Conservation (phyloP, 2,888 invertebrate genomes). For the Synanthedon myopaeformis region DNA sequence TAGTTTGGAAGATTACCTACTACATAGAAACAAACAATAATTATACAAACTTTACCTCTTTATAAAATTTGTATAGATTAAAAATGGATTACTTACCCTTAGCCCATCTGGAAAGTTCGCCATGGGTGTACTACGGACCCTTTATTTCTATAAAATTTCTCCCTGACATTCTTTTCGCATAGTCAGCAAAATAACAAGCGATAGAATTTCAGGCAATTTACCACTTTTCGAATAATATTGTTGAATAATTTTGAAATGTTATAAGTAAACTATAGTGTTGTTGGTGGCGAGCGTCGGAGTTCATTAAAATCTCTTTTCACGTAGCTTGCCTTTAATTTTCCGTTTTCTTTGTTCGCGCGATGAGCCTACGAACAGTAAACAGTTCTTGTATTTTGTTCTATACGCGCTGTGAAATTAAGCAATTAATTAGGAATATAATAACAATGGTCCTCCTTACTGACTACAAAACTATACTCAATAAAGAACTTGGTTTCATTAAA, state of each 20-base stretch:
- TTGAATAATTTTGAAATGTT: constrained; percentile 44
- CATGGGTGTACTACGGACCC: no score
- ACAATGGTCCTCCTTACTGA: not conserved
- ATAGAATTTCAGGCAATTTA: no score
- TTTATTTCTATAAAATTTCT: no score
- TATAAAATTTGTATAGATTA: no score
- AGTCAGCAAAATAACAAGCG: no score
- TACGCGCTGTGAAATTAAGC: constrained; percentile 14
- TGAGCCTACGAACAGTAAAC: constrained; percentile 41
- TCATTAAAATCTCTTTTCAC: constrained; percentile 66
- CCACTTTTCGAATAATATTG: not conserved
- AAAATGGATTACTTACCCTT: no score
- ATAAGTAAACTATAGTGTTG: constrained; percentile 56
- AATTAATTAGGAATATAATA: constrained; percentile 1
- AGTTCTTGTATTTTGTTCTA: constrained; percentile 26
- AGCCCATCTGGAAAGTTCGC: no score
- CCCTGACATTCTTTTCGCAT: no score
- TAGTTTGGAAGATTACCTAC: no score
- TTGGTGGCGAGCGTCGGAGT: constrained; percentile 51
- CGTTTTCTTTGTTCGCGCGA: constrained; percentile 59
- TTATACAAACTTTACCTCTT: no score
- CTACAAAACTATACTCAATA: not conserved
- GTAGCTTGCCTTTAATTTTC: constrained; percentile 62
- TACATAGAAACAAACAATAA: no score
- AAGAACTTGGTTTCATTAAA: not conserved